phyloP scores from a whole-genome alignment of 2,113 vertebrate species.

The Trogon melanurus region DNA sequence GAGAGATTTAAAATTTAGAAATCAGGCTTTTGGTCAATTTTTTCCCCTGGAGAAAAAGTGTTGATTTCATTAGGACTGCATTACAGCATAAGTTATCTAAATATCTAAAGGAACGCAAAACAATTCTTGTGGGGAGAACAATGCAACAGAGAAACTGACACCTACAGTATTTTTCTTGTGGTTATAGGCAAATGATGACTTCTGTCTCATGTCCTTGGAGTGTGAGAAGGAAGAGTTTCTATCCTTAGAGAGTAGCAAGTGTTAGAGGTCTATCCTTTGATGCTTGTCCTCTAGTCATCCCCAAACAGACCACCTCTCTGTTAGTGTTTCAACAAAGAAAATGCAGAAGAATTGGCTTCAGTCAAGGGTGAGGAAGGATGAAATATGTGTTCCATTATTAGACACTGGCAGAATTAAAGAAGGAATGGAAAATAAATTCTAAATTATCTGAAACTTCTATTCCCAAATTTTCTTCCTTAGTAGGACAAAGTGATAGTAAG shows the following conservation, averaged over 20 bases:
- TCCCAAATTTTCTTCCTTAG: not conserved
- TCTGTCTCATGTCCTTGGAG: not conserved
- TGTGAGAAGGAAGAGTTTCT: not conserved
- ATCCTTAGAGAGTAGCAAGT: not conserved
- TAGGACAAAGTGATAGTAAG: not conserved
- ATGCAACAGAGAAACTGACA: not conserved
- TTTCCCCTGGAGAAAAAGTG: not conserved
- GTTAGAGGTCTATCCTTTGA: not conserved
- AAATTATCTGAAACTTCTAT: not conserved
- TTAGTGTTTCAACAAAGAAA: not conserved
- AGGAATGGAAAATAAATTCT: not conserved
- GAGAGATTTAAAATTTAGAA: not conserved
- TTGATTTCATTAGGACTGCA: not conserved
- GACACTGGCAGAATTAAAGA: not conserved
- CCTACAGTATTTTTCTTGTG: not conserved
- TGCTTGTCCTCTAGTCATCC: not conserved
- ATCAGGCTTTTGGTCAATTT: not conserved
- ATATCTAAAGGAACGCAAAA: not conserved
- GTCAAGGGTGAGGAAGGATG: not conserved
- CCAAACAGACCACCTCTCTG: not conserved
- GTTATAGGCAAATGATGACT: not conserved
- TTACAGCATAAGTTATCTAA: not conserved
- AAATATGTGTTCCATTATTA: fast-evolving
- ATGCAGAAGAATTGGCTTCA: not conserved
- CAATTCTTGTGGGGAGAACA: not conserved